Conservation (phyloP, 2,888 invertebrate species). For the Unio delphinus region DNA sequence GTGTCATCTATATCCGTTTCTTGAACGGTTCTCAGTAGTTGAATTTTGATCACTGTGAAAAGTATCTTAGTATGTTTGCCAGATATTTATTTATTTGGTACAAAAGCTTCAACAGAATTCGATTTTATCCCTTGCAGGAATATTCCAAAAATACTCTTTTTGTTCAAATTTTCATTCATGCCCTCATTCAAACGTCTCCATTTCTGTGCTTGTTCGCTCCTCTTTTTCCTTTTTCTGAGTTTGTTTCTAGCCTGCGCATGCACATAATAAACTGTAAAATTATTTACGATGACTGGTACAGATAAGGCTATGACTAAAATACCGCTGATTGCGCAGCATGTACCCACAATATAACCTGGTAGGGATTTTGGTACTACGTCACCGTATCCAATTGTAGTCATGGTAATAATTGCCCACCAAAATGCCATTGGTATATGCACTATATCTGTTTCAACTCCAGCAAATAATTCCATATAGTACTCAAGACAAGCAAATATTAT, state of each 20-base stretch:
- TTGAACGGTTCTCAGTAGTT: too few species aligned
- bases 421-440: constrained; percentile 82
- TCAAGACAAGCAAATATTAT: constrained; percentile 51
- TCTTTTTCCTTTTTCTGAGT: constrained; percentile 40
- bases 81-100: too few species aligned
- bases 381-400: constrained; percentile 86
- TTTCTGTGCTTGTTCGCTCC: constrained; percentile 39
- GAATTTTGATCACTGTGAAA: too few species aligned
- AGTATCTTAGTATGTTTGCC: too few species aligned
- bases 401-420: constrained; percentile 91
- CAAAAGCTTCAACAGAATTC: too few species aligned
- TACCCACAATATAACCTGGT: constrained; percentile 48
- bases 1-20: too few species aligned
- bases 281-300: constrained; percentile 54
- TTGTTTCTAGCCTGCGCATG: constrained; percentile 53
- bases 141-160: too few species aligned
- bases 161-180: constrained; percentile 25
- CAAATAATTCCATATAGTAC: constrained; percentile 43
- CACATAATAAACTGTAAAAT: constrained; percentile 52
- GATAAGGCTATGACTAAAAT: constrained; percentile 52
- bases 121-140: too few species aligned
- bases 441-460: constrained; percentile 22
- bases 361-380: constrained; percentile 45
- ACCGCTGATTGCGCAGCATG: constrained; percentile 51
- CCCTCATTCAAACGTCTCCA: constrained; percentile 39